Base-by-base conservation (phyloP, 2,888 invertebrate genomes). In the Cyrtodaria siliqua region DNA sequence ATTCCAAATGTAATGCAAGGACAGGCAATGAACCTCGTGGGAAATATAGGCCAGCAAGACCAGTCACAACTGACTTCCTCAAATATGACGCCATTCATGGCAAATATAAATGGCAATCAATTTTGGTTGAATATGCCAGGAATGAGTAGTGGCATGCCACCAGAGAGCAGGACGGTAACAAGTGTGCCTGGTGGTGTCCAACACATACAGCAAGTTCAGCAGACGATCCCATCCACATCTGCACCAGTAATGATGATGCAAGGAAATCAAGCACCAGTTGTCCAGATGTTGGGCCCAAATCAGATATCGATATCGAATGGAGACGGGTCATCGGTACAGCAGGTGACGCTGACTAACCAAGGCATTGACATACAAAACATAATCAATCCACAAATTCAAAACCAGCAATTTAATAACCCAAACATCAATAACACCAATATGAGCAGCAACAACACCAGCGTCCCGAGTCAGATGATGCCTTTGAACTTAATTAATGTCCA, bases 401-500 rank as follows among this genome's bases (percentile, higher is more conserved):
- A 33, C 33, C 8, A 20, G 1, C 12, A 49, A 12, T 18, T 47
- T 23, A 8, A 20, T n/a, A 16, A 12, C 9, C 9, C 40, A 12
- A 8, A 38, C 9, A 12, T 38, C 16, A 38, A 16, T 33, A 40
- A 44, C 12, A 24, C 26, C 20, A 16, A 16, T 9, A 57, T 12
- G 18, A 18, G 20, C 20, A 9, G 24, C 16, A 63, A 29, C 62
- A 24, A 42, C 12, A 66, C 60, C 26, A 49, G 14, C 14, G 27
- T 38, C 16, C 8, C 52, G 26, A 60, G 33, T 20, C 57, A 67
- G 29, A 67, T 70, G 12, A 55, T 81, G 20, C 79, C 82, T 0
- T 56, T 86, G 27, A 83, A 84, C 27, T 78, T 86, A 42, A 80
- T 89, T 8, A 85, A 85, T 74, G 77, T 86, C 49, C 86, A 87